Evolutionary conservation across 2,113 vertebrate species (phyloP), one percentile per base, ranked within the genome.

Genomic region (Rhinopithecus roxellana): DNA sequence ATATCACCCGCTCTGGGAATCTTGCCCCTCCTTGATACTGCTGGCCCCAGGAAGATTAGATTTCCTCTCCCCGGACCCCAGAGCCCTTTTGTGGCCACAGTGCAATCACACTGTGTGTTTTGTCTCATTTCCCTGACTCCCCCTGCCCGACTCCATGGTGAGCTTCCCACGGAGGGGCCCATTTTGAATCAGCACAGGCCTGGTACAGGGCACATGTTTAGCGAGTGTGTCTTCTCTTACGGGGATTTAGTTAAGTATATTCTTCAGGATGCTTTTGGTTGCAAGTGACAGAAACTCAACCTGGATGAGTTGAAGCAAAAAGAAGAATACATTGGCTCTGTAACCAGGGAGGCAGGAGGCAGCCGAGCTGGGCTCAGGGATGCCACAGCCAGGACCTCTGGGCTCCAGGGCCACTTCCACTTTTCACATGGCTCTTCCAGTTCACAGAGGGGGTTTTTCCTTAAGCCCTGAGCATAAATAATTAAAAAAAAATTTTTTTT

Each of bases 231-330:
- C 45, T 89, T 48, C 64, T 93, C 45, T 80, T 74, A 10, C 1
- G 43, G 43, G 64, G 45, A 79, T 35, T 48, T 40, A 23, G 22
- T 85, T 64, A 89, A 92, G 45, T 69, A 61, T 52, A 8, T 74
- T 74, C 30, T 59, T 93, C 11, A 78, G 27, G 94, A 27, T n/a
- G 45, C 32, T 48, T 90, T 85, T 48, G 17, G 7, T 48, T 52
- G 61, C 61, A 35, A 97, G 69, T 14, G 86, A 57, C 89, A 88
- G 90, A 93, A 84, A 75, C 61, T 57, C 50, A 77, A 23, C 25
- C n/a, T 77, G 64, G 25, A 48, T 35, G 50, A 45, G 25, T 48
- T 52, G 30, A 59, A 74, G 77, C 45, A 55, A 45, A 12, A 74
- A 18, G 43, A 85, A 64, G 55, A 50, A 30, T 12, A 4, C 16